Base-by-base conservation (phyloP, 2,797 vertebrate species). In the Coendou prehensilis region DNA sequence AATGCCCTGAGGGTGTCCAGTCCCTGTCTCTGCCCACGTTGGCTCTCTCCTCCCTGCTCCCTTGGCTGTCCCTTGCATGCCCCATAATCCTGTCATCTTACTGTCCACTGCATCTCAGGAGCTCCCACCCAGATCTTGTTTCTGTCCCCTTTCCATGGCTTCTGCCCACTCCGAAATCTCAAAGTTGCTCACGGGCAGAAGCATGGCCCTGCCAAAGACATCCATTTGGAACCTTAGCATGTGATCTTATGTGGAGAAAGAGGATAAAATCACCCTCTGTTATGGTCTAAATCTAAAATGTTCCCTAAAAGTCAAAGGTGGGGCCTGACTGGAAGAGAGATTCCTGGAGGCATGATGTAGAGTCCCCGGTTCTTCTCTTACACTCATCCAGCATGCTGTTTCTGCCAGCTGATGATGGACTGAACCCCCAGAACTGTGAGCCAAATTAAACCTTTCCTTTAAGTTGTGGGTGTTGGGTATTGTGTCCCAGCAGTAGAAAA, bases 11-110 rank as follows among this genome's bases (percentile, higher is more conserved):
- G 52, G 28, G 41, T 5, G 6, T 61, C 37, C 23, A 2, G 5
- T 26, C 23, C 20, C 81, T 9, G 1, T 15, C 59, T 63, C 54
- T 26, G 54, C 8, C 61, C 69, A 50, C 0, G 4, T 14, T 33
- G 14, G 10, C 64, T 28, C 81, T 45, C 33, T 47, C 57, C 9
- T 13, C 9, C 2, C 73, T 10, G 3, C 15, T 45, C 17, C 17
- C 0, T 0, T 3, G 9, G 28, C 59, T 9, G 11, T 11, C 6
- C 59, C 67, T 13, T 0, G 33, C 1, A 9, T 0, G 0, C 47
- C 47, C 82, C 57, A 33, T 0, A 1, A 17, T 20, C 37, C 37
- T 2, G 0, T 15, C 20, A 15, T 14, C 78, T 57, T 59, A 67
- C 85, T 47, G 50, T 59, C 2, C 17, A 45, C 37, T 45, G 0